Evolutionary conservation across 2,797 vertebrate genomes (phyloP).

Genomic region (Euphonia xanthogaster): DNA sequence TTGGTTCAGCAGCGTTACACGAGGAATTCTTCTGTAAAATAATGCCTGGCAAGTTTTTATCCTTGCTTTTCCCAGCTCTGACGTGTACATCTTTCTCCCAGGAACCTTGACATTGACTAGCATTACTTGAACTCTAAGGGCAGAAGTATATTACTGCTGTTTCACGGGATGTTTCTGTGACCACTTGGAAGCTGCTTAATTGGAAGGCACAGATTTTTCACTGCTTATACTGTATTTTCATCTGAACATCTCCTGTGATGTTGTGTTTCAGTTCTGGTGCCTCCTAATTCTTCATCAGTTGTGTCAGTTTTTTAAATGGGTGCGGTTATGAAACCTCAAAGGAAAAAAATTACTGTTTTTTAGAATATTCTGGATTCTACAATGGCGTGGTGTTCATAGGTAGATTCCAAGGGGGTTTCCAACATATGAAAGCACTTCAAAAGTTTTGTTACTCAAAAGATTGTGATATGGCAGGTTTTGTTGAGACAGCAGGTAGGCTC

Average conservation of each 20-base stretch:
- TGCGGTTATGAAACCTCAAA: not conserved
- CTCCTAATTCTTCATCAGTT: not conserved
- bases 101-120: not conserved
- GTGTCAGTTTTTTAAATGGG: not conserved
- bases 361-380: not conserved
- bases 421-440: not conserved
- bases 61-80: not conserved
- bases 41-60: not conserved
- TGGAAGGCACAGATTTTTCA: not conserved
- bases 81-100: not conserved
- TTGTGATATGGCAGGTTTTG: conserved; percentile 84
- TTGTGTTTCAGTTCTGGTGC: not conserved
- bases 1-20: accelerated
- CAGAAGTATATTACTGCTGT: not conserved
- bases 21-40: not conserved
- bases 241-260: not conserved
- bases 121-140: not conserved
- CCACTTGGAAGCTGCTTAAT: not conserved
- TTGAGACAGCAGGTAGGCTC: conserved; percentile 82
- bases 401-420: not conserved
- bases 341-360: not conserved
- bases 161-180: not conserved
- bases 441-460: not conserved
- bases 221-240: not conserved
- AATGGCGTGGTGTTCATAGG: not conserved